Evolutionary conservation across 1,140 invertebrate species (phyloP), one percentile per base, ranked within the genome.

Genomic region (Battus philenor): DNA sequence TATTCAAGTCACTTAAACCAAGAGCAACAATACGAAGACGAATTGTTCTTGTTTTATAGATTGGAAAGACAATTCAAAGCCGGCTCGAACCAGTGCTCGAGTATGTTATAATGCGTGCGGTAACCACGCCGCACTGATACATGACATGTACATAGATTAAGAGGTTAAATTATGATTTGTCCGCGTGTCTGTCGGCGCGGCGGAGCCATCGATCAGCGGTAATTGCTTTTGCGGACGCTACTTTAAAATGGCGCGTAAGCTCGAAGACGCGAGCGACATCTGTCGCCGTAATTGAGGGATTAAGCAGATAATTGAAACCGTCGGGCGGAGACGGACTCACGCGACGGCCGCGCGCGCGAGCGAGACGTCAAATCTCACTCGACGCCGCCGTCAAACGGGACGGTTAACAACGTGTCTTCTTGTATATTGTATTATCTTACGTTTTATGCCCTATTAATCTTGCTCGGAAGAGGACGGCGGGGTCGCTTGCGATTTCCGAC

Each of bases 361-460:
- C 38, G 71, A 68, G 76, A 80, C 49, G 47, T 44, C 29, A 20
- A 38, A 4, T 56, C 8, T 30, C 50, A 47, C 59, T 67, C 64
- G 49, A 61, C 58, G 45, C 59, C 63, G 65, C 48, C 69, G 59
- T 65, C 65, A 63, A 73, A 63, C 49, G 49, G 67, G 67, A 84
- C 80, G 74, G 76, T 80, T 84, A 82, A 84, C 80, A 84, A 75
- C 78, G 80, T 82, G 74, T 81, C 77, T 81, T 77, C 76, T 82
- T 84, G 80, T 84, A 81, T 82, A 82, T 80, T 83, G 74, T 80
- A 80, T 80, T 80, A 81, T 79, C 80, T 79, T 79, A 81, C 77
- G 68, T 81, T 81, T 80, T 80, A 81, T 84, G 71, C 70, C 69
- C 75, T 77, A 83, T 83, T 83, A 80, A 80, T 80, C 74, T 81